Conservation (phyloP, 1,140 invertebrate species). For the Colletes latitarsis region DNA sequence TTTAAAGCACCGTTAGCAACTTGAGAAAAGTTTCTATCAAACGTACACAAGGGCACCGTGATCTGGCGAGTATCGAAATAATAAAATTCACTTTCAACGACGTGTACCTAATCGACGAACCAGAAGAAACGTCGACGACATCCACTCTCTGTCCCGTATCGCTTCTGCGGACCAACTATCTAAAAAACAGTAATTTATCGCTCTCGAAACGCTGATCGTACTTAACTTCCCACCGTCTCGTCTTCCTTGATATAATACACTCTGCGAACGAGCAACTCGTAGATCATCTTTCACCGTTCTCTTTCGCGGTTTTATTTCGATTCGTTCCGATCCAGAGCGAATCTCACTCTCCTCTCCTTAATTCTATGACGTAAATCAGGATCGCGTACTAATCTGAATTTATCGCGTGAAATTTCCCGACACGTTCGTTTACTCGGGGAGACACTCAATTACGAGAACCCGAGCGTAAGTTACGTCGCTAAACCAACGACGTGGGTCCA, state of each 20-base stretch:
- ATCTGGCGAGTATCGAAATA: no score
- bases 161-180: background rate
- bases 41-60: no score
- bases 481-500: background rate
- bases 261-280: conserved; percentile 9
- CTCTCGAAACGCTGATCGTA: conserved; percentile 8
- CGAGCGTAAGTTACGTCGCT: background rate
- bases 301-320: conserved; percentile 32
- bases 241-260: conserved; percentile 34
- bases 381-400: background rate
- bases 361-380: conserved; percentile 10
- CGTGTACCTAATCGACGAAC: background rate
- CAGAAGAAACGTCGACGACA: background rate
- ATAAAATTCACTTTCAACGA: no score
- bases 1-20: no score
- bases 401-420: conserved; percentile 1
- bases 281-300: conserved; percentile 41
- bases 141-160: background rate
- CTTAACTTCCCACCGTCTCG: conserved; percentile 26
- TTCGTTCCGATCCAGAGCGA: background rate
- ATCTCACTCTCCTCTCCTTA: background rate
- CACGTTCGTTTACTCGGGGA: background rate
- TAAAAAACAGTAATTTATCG: conserved; percentile 20
- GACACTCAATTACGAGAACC: background rate
- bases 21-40: no score